Percentiles rank a stretch among this genome's conserved stretches.
These are phyloP conservation scores for Autographa gamma DNA, from an alignment of 2,888 invertebrate genomes.

Conservation along the genomic window DNA sequence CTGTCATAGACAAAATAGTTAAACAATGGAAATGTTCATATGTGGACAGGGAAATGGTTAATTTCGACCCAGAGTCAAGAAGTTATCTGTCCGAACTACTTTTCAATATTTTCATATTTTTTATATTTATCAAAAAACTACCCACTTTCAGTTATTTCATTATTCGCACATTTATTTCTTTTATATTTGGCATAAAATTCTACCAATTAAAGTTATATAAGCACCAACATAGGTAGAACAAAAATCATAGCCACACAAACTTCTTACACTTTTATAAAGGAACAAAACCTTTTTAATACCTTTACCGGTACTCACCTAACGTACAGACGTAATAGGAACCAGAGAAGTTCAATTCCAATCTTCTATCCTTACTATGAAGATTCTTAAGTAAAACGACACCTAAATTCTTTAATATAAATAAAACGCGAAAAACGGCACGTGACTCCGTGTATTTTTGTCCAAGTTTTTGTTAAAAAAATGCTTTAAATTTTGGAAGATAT, in stretches of 20 bases:
- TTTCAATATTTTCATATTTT: no score
- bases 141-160: no score
- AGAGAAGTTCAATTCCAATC: slow-evolving; percentile 39
- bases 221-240: not conserved
- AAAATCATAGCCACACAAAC: not conserved
- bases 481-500: not conserved
- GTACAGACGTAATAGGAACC: slow-evolving; percentile 24
- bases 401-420: slow-evolving; percentile 40
- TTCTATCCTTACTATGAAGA: slow-evolving; percentile 20
- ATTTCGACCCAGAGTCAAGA: no score
- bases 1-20: no score
- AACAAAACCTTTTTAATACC: slow-evolving; percentile 20
- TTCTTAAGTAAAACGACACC: slow-evolving; percentile 38
- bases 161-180: no score
- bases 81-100: no score
- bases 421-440: slow-evolving; percentile 26
- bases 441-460: not conserved
- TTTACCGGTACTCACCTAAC: slow-evolving; percentile 7
- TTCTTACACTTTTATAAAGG: not conserved
- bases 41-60: no score
- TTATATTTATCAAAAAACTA: no score
- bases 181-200: no score
- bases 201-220: no score
- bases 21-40: no score
- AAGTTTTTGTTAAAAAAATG: no score